phyloP scores from a whole-genome alignment of 1,140 invertebrate species.

The Rhopalosiphum padi region DNA sequence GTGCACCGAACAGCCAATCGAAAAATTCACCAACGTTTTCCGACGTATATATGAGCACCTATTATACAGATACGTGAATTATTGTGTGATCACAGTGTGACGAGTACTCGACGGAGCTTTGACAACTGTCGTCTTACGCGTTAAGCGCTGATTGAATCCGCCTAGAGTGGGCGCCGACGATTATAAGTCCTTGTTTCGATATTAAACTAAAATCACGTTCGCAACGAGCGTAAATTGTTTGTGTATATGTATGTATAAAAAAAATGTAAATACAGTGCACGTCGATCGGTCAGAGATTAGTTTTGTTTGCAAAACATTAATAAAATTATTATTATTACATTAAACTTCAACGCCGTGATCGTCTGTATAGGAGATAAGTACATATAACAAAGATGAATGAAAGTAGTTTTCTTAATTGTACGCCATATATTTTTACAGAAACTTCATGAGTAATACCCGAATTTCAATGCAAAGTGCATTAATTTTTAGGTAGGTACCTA shows the following conservation, averaged over 20 bases:
- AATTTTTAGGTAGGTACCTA: too few relatives aligned
- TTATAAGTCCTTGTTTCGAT: background rate
- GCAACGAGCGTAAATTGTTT: background rate
- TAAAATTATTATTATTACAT: background rate
- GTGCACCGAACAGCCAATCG: background rate
- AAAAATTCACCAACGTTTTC: background rate
- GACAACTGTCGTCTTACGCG: background rate
- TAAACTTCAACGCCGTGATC: too few relatives aligned
- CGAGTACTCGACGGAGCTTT: background rate
- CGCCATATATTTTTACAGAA: too few relatives aligned
- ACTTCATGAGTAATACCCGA: too few relatives aligned
- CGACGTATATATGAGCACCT: background rate
- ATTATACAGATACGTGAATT: background rate
- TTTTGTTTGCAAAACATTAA: background rate
- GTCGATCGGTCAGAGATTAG: background rate
- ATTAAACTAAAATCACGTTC: background rate
- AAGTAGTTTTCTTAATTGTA: too few relatives aligned
- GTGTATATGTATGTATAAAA: background rate
- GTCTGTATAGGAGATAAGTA: too few relatives aligned
- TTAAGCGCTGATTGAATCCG: background rate
- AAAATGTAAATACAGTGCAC: background rate
- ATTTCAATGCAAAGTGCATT: too few relatives aligned
- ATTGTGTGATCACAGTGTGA: background rate
- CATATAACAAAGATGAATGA: too few relatives aligned
- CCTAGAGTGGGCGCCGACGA: background rate